Evolutionary conservation across 23 tunicate species (phyloP).

Genomic region (Diplosoma virens): DNA sequence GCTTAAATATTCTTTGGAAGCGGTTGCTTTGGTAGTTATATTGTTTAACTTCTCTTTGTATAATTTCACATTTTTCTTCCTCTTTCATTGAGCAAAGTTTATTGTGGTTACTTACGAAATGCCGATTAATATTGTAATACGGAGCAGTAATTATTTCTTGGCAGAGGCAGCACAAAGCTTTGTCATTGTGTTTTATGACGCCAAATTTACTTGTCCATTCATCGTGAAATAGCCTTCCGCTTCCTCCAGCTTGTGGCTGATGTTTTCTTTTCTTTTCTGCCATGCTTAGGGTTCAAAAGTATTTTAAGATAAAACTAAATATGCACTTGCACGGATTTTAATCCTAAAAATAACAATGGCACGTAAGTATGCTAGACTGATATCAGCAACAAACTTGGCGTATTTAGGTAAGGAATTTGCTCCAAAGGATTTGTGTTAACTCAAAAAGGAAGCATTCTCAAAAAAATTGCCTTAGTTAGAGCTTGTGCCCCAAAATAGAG

Average conservation of each 20-base stretch:
- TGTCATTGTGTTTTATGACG: constrained; percentile 15
- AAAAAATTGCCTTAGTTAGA: neutral
- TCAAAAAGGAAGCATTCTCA: neutral
- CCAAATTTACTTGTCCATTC: constrained; percentile 28
- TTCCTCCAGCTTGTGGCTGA: neutral
- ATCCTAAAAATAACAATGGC: neutral
- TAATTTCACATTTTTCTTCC: constrained; percentile 20
- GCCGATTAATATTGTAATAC: constrained; percentile 31
- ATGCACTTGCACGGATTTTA: neutral
- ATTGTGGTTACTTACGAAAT: constrained; percentile 24
- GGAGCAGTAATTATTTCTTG: constrained; percentile 22
- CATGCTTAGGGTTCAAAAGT: constrained; percentile 1
- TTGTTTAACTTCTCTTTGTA: constrained; percentile 31
- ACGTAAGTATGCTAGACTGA: neutral
- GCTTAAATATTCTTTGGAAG: constrained; percentile 33
- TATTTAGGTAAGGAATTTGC: too few species aligned
- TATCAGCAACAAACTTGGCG: neutral
- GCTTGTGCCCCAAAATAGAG: neutral
- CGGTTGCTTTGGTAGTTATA: constrained; percentile 15
- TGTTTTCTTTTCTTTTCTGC: neutral
- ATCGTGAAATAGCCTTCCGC: constrained; percentile 19
- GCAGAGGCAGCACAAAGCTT: constrained; percentile 38
- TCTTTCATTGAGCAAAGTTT: constrained; percentile 15
- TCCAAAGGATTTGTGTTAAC: too few species aligned
- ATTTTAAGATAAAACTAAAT: neutral